phyloP scores from a whole-genome alignment of 2,113 vertebrate genomes.

The Oostethus manadensis region DNA sequence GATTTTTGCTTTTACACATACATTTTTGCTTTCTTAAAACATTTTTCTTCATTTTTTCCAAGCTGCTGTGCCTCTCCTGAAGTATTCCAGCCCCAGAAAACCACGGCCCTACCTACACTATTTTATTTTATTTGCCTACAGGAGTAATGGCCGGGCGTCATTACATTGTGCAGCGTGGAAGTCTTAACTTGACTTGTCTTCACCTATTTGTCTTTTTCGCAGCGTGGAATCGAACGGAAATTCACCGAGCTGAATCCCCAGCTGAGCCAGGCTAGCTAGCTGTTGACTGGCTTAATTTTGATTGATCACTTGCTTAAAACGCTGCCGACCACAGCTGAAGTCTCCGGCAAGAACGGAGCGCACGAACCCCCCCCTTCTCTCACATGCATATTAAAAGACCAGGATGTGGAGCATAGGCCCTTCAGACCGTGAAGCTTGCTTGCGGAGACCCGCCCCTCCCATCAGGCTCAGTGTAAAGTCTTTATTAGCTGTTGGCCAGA shows the following conservation, averaged over 20 bases:
- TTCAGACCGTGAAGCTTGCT: constrained; percentile 51
- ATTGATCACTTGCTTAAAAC: constrained; percentile 53
- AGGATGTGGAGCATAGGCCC: constrained; percentile 33
- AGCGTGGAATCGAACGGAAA: constrained; percentile 19
- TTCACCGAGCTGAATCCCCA: constrained; percentile 37
- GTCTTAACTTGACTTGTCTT: background rate
- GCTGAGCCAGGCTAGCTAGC: constrained; percentile 21
- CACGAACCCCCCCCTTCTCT: constrained; percentile 17
- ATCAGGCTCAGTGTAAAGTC: constrained; percentile 62
- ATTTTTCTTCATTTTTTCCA: too few relatives aligned
- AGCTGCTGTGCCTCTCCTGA: too few relatives aligned
- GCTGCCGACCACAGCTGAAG: constrained; percentile 24
- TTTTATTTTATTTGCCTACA: too few relatives aligned
- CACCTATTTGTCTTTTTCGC: background rate
- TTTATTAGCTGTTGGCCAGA: constrained; percentile 61
- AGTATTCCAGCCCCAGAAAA: too few relatives aligned
- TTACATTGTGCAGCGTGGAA: background rate
- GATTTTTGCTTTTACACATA: too few relatives aligned
- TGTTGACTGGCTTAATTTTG: constrained; percentile 39
- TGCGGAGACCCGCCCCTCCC: constrained; percentile 49
- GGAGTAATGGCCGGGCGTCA: background rate
- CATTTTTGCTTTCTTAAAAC: too few relatives aligned
- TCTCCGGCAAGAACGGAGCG: constrained; percentile 32
- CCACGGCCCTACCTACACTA: too few relatives aligned
- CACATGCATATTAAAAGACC: constrained; percentile 48